Percentiles rank a stretch among this genome's conserved stretches.
Conservation (phyloP, 2,888 invertebrate species). For the Drosophila siamana region DNA sequence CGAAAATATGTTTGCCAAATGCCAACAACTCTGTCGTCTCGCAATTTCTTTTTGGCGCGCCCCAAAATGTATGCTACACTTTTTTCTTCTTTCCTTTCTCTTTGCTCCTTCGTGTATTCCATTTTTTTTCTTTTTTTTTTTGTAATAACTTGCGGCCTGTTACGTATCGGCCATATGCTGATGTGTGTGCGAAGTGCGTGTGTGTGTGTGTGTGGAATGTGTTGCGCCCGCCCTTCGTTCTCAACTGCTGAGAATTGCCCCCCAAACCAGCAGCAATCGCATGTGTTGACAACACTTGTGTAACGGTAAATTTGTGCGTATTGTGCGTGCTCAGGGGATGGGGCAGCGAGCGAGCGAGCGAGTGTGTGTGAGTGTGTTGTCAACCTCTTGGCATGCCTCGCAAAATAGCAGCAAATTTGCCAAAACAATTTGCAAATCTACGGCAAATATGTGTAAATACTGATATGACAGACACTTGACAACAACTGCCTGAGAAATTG, state of each 20-base stretch:
- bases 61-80: conserved; percentile 51
- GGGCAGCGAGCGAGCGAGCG: too few species aligned
- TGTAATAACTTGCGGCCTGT: conserved; percentile 79
- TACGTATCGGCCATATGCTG: conserved; percentile 59
- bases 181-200: conserved; percentile 24
- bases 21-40: conserved; percentile 52
- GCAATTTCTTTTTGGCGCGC: conserved; percentile 57
- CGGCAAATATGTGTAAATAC: conserved; percentile 78
- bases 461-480: conserved; percentile 80
- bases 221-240: conserved; percentile 21
- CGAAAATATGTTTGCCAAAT: conserved; percentile 75
- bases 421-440: conserved; percentile 83
- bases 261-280: conserved; percentile 55
- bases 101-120: neutral
- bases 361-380: conserved; percentile 27
- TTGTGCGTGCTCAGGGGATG: conserved; percentile 57
- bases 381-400: conserved; percentile 59
- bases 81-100: conserved; percentile 21
- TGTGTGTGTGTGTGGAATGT: conserved; percentile 41
- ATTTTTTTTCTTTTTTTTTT: conserved; percentile 31
- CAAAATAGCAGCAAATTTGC: conserved; percentile 81
- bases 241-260: conserved; percentile 17
- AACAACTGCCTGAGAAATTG: conserved; percentile 49
- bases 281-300: conserved; percentile 81
- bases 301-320: conserved; percentile 78